These are phyloP conservation scores for Drosophila atripex DNA, from an alignment of 2,888 invertebrate species.

Conservation along the genomic window DNA sequence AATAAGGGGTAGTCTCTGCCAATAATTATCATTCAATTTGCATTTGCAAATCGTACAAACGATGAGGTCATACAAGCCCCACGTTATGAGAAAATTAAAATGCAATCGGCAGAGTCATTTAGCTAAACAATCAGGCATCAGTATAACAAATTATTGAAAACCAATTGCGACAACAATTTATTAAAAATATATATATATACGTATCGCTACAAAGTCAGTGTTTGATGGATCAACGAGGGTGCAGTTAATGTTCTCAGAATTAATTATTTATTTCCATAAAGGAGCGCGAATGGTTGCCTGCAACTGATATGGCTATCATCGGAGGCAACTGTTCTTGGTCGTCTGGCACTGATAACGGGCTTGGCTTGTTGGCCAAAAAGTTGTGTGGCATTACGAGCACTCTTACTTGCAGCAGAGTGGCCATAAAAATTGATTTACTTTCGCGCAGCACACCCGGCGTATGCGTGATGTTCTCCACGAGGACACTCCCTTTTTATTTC, in stretches of 20 bases:
- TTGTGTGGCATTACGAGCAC: conserved; percentile 32
- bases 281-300: neutral
- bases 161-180: conserved; percentile 46
- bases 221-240: conserved; percentile 25
- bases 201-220: conserved; percentile 6
- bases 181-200: conserved; percentile 23
- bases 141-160: conserved; percentile 41
- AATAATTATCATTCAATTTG: conserved; percentile 55
- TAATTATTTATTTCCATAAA: conserved; percentile 5
- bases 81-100: conserved; percentile 57
- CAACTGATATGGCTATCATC: conserved; percentile 7
- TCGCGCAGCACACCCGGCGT: conserved; percentile 56
- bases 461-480: conserved; percentile 59
- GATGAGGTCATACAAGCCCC: conserved; percentile 30
- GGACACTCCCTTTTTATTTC: neutral
- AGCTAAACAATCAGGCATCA: conserved; percentile 37
- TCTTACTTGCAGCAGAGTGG: conserved; percentile 28
- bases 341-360: conserved; percentile 30
- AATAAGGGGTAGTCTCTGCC: conserved; percentile 10
- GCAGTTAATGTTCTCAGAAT: conserved; percentile 13
- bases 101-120: conserved; percentile 63
- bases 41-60: conserved; percentile 41
- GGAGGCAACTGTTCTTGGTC: neutral
- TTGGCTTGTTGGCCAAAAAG: conserved; percentile 19
- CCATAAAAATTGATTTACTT: conserved; percentile 71